A percentile compares a stretch with the other conserved stretches of the same genome.
Evolutionary conservation across 2,797 vertebrate species (phyloP).

Genomic region (Lates japonicus): DNA sequence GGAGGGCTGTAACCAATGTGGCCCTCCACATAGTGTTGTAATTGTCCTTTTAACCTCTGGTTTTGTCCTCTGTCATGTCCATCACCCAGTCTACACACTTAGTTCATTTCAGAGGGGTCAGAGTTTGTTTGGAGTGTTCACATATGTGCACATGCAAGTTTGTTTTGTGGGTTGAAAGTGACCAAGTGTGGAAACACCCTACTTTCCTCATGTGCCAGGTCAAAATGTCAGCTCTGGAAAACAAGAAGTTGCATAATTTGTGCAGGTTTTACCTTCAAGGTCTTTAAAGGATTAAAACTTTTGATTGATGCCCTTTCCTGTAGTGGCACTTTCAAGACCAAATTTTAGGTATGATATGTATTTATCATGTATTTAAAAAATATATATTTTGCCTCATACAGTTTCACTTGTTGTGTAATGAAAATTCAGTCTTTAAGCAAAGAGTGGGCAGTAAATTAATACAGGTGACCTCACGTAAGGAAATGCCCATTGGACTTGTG

Average conservation of each 20-base stretch:
- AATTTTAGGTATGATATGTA: too few species aligned
- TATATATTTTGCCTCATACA: neutral
- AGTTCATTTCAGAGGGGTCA: neutral
- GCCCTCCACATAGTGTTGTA: neutral
- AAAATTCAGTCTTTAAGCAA: neutral
- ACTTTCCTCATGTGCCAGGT: too few species aligned
- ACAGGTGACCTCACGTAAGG: conserved; percentile 34
- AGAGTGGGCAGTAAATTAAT: conserved; percentile 10
- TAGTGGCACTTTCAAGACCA: neutral
- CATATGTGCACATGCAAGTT: too few species aligned
- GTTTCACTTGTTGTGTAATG: too few species aligned
- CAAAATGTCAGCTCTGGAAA: too few species aligned
- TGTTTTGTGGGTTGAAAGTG: too few species aligned
- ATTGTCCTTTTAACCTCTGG: conserved; percentile 6
- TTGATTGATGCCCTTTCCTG: neutral
- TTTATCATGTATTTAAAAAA: neutral
- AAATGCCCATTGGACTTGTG: conserved; percentile 21
- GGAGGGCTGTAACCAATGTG: neutral
- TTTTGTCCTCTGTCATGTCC: neutral
- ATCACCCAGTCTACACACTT: neutral
- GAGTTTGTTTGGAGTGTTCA: too few species aligned
- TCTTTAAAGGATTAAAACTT: neutral
- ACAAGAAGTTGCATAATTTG: neutral
- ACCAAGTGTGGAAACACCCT: too few species aligned
- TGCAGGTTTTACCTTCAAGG: neutral